A percentile compares a stretch with the other conserved stretches of the same genome.
Evolutionary conservation across 2,888 invertebrate species (phyloP).

Genomic region (Lagria hirta): DNA sequence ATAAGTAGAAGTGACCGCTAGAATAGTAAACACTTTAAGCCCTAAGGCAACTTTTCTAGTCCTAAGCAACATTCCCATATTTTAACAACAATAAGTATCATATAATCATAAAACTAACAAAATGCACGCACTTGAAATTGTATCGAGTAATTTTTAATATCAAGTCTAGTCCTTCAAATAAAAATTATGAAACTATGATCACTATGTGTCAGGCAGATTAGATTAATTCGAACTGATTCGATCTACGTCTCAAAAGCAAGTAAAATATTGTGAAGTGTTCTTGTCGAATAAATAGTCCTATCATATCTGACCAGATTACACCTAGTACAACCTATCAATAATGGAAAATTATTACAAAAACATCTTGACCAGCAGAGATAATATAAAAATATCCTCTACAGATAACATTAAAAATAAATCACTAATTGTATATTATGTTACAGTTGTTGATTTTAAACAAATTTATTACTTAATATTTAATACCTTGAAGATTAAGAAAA

Average conservation of each 20-base stretch:
- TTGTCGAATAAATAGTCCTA: conserved; percentile 26
- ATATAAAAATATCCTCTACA: conserved; percentile 11
- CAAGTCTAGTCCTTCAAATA: conserved; percentile 3
- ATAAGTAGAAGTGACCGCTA: conserved; percentile 43
- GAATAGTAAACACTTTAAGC: conserved; percentile 45
- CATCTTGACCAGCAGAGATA: conserved; percentile 13
- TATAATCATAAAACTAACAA: conserved; percentile 29
- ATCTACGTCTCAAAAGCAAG: conserved; percentile 20
- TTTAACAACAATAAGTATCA: conserved; percentile 28
- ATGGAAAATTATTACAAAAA: conserved; percentile 39
- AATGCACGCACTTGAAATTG: conserved; percentile 21
- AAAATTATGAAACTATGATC: conserved; percentile 1
- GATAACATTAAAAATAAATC: conserved; percentile 18
- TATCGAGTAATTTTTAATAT: conserved; percentile 16
- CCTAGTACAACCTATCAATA: conserved; percentile 37
- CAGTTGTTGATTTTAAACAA: too few relatives aligned
- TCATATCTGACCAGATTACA: conserved; percentile 14
- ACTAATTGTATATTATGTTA: too few relatives aligned
- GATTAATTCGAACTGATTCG: conserved; percentile 22
- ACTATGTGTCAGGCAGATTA: conserved; percentile 11
- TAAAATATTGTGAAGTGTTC: conserved; percentile 26
- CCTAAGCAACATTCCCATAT: conserved; percentile 48
- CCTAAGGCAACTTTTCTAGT: conserved; percentile 47
- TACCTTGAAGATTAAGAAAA: too few relatives aligned
- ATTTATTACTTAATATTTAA: too few relatives aligned